A percentile compares a stretch with the other conserved stretches of the same genome.
Evolutionary conservation across 2,888 invertebrate species (phyloP).

Genomic region (Agapetus fuscipes): DNA sequence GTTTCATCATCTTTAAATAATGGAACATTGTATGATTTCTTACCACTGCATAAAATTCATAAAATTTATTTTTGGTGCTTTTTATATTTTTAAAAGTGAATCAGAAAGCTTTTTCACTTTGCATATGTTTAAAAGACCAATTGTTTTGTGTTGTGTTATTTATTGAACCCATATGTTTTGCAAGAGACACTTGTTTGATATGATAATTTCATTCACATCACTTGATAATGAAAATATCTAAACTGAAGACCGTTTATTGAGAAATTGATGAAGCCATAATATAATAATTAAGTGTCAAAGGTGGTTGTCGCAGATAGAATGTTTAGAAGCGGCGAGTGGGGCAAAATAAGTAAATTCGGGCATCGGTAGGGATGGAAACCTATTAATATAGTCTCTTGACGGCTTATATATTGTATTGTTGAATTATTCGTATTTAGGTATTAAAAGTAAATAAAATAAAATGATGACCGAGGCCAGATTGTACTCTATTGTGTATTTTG

Average conservation of each 20-base stretch:
- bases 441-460: conserved; percentile 6
- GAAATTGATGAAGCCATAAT: neutral
- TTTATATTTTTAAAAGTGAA: no score
- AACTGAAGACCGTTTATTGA: conserved; percentile 1
- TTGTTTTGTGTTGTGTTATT: no score
- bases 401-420: conserved; percentile 17
- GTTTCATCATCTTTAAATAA: no score
- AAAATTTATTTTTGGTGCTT: no score
- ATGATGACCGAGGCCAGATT: conserved; percentile 6
- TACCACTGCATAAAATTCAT: no score
- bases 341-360: conserved; percentile 18
- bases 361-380: conserved; percentile 20
- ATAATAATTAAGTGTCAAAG: conserved; percentile 7
- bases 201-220: conserved; percentile 13
- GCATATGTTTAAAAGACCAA: no score
- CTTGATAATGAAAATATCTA: conserved; percentile 4
- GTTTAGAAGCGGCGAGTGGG: conserved; percentile 10
- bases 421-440: conserved; percentile 16
- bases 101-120: no score
- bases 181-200: conserved; percentile 13
- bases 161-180: no score
- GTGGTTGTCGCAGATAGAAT: conserved; percentile 5
- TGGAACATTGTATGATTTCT: no score
- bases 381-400: conserved; percentile 8
- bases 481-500: neutral